phyloP scores from a whole-genome alignment of 2,113 vertebrate species.

The Antigone vipio region DNA sequence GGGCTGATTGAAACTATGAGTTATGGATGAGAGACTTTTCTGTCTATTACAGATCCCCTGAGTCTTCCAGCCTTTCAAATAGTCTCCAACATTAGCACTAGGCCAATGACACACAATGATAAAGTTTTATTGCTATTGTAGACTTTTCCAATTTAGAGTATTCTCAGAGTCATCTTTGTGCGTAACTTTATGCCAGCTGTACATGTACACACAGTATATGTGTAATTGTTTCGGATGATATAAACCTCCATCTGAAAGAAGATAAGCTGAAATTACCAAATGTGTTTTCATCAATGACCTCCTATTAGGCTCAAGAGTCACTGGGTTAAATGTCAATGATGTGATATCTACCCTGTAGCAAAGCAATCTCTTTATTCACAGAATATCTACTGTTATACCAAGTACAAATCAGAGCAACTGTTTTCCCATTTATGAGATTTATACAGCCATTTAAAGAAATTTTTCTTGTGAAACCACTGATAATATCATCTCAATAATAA shows the following conservation, averaged over 20 bases:
- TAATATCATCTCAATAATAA: conserved; percentile 63
- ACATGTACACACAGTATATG: background rate
- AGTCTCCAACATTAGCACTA: background rate
- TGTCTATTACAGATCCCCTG: background rate
- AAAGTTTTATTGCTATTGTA: conserved; percentile 8
- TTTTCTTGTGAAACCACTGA: conserved; percentile 62
- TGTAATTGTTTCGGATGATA: conserved; percentile 36
- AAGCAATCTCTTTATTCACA: conserved; percentile 59
- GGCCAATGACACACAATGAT: conserved; percentile 1
- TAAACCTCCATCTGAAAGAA: conserved; percentile 26
- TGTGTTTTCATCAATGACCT: conserved; percentile 38
- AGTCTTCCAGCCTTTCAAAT: background rate
- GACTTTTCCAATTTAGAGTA: conserved; percentile 5
- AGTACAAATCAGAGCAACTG: conserved; percentile 51
- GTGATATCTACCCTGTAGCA: conserved; percentile 31
- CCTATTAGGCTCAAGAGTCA: conserved; percentile 30
- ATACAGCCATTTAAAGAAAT: conserved; percentile 66
- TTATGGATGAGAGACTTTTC: conserved; percentile 8
- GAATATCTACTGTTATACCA: conserved; percentile 34
- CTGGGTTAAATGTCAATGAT: conserved; percentile 64
- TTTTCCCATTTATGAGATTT: conserved; percentile 74
- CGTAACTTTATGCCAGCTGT: conserved; percentile 2
- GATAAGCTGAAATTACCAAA: conserved; percentile 34
- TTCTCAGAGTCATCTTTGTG: background rate
- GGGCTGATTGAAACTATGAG: background rate